Percentiles rank a stretch among this genome's conserved stretches.
phyloP scores from a whole-genome alignment of 2,888 invertebrate genomes.

The Macropis europaea region DNA sequence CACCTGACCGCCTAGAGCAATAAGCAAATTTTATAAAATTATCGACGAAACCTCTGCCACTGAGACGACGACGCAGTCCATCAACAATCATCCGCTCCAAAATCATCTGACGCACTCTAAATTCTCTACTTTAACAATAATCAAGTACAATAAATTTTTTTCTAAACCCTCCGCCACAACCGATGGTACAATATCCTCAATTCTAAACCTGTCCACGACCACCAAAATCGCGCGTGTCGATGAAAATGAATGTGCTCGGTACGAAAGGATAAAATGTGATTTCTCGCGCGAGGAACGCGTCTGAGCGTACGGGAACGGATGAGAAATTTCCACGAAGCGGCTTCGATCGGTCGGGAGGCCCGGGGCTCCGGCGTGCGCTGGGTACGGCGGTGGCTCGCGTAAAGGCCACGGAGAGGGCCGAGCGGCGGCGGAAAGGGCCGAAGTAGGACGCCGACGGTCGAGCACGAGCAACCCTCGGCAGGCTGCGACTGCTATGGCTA shows the following conservation, averaged over 20 bases:
- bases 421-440: constrained; percentile 59
- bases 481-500: constrained; percentile 72
- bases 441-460: constrained; percentile 57
- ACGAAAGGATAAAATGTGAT: constrained; percentile 17
- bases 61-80: no score
- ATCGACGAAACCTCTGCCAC: no score
- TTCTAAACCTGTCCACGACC: no score
- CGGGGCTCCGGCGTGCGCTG: constrained; percentile 46
- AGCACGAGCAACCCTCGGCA: constrained; percentile 65
- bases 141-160: no score
- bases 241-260: not conserved
- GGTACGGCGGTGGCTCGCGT: constrained; percentile 66
- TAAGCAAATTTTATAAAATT: no score
- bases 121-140: no score
- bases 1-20: no score
- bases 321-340: constrained; percentile 46
- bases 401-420: constrained; percentile 68
- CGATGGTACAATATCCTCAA: no score
- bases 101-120: no score
- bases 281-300: constrained; percentile 19
- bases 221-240: no score
- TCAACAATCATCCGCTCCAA: no score
- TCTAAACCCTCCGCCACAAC: no score
- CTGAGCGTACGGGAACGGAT: constrained; percentile 3
- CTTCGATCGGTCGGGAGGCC: constrained; percentile 55